Base-by-base conservation (phyloP, 64 coral and sea anemone genomes). In the Actinia tenebrosa region DNA sequence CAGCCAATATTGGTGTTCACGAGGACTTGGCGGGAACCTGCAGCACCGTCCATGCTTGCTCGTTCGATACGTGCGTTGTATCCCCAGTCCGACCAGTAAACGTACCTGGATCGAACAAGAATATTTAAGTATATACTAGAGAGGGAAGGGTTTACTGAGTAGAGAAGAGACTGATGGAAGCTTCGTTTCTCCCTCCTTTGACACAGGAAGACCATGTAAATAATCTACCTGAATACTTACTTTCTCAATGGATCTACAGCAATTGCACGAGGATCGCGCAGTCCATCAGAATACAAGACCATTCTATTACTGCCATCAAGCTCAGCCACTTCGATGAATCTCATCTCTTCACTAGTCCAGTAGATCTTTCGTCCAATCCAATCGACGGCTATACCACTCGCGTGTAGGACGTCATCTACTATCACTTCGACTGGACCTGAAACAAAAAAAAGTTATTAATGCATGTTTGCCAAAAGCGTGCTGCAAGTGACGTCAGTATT, bases 21-120 rank as follows among this genome's bases (percentile, higher is more conserved):
- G 46, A 96, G 86, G 20, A 90, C 86, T 47, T 45, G 66, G 80
- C 94, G 88, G 60, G 94, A 87, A 15, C 19, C 2, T 44, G 77
- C 16, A 63, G 62, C 54, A 26, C 94, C 94, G 71, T 96, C 94
- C 94, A 96, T 96, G 19, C 85, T 86, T 80, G 88, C 84, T 80
- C 87, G 88, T 45, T 96, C 94, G 75, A 96, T 96, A 53, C 84
- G 84, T 53, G 94, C 55, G 88, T 88, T 84, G 7, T 43, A 25
- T 9, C 87, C 91, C 94, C 94, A 96, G 85, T 96, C 94, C 4
- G 94, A 89, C 94, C 94, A 96, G 83, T 88, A 96, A 26, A 96
- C 60, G 23, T 96, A 90, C 44, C 94, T 96, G 37, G 18, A 45
- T 56, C 27, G 87, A 86, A 4, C 26, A 77, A 80, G 63, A 13